A percentile compares a stretch with the other conserved stretches of the same genome.
These are phyloP conservation scores for Lipophrys pholis DNA, from an alignment of 2,113 vertebrate species.

Conservation along the genomic window DNA sequence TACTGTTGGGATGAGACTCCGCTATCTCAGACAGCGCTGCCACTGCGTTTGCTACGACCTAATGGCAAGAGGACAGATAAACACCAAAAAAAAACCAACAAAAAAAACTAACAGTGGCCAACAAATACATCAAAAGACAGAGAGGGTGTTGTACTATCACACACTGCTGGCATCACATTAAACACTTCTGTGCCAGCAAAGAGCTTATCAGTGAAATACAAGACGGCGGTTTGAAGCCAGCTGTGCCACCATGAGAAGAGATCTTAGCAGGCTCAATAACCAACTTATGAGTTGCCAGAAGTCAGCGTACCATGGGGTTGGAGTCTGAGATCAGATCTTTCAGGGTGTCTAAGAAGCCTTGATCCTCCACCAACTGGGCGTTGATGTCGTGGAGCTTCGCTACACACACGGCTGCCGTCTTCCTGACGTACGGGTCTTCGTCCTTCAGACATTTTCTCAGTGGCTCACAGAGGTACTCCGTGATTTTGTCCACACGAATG, in stretches of 20 bases:
- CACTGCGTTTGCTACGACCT: conserved; percentile 98
- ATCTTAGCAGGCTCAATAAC: conserved; percentile 5
- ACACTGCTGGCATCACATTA: neutral
- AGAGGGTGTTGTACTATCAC: neutral
- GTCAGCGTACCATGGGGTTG: conserved; percentile 92
- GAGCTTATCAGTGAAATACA: conserved; percentile 13
- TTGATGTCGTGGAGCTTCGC: conserved; percentile 99
- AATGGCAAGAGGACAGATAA: conserved; percentile 30
- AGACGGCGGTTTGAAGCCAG: neutral
- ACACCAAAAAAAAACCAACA: neutral
- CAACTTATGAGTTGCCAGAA: neutral
- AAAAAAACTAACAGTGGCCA: neutral
- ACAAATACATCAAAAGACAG: neutral
- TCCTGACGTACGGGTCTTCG: conserved; percentile 97
- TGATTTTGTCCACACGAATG: conserved; percentile 98
- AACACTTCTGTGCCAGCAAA: conserved; percentile 1
- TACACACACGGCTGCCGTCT: conserved; percentile 95
- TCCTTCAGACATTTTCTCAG: conserved; percentile 97
- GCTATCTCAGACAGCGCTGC: conserved; percentile 97
- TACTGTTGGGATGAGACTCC: conserved; percentile 97
- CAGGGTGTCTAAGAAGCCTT: conserved; percentile 96
- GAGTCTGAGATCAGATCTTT: conserved; percentile 99
- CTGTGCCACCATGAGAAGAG: conserved; percentile 3
- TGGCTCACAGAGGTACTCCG: conserved; percentile 96
- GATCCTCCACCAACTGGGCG: conserved; percentile 96